Conservation (phyloP, 2,888 invertebrate genomes). For the Helicoverpa assulta region DNA sequence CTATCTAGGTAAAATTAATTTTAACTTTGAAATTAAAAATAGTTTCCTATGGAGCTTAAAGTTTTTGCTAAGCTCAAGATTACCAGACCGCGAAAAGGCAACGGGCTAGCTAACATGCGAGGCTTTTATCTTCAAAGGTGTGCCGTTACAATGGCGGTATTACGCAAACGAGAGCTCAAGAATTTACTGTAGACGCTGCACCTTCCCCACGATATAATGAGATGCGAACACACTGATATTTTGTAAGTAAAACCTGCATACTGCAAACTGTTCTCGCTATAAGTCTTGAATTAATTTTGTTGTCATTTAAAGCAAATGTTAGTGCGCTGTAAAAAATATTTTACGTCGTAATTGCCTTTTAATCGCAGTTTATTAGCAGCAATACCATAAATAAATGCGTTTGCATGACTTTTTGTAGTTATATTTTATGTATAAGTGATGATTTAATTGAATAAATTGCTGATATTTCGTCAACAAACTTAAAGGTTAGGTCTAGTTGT, state of each 20-base stretch:
- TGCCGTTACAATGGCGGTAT: conserved; percentile 79
- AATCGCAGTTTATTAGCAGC: not conserved
- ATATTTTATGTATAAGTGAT: conserved; percentile 21
- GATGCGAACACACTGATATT: conserved; percentile 74
- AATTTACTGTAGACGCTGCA: conserved; percentile 74
- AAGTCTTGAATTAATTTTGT: conserved; percentile 27
- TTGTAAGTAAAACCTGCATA: conserved; percentile 65
- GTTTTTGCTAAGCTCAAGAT: conserved; percentile 58
- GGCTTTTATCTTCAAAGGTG: conserved; percentile 83
- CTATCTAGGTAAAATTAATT: conserved; percentile 48
- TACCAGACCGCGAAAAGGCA: conserved; percentile 77
- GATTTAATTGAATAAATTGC: conserved; percentile 15
- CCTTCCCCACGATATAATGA: conserved; percentile 76
- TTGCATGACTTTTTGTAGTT: conserved; percentile 21
- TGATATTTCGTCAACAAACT: not conserved
- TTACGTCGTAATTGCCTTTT: not conserved
- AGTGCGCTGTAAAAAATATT: not conserved
- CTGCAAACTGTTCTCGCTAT: conserved; percentile 37
- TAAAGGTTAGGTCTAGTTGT: too few species aligned
- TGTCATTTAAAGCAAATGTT: conserved; percentile 18
- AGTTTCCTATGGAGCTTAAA: conserved; percentile 45
- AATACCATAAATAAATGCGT: conserved; percentile 8
- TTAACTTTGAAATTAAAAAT: conserved; percentile 59
- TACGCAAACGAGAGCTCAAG: conserved; percentile 80
- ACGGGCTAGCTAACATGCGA: conserved; percentile 71